Conservation (phyloP, 2,888 invertebrate species). For the Drosophila meridiana region DNA sequence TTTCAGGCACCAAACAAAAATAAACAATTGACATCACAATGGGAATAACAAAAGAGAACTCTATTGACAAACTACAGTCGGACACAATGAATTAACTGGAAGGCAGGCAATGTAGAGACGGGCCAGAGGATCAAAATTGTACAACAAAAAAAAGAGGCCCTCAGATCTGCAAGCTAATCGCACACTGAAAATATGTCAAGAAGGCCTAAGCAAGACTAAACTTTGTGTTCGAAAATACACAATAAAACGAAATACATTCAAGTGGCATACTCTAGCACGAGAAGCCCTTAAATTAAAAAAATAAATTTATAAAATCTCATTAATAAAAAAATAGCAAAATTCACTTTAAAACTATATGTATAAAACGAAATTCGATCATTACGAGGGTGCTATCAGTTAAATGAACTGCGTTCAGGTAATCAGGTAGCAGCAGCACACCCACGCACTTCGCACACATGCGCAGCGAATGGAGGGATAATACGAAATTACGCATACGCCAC, state of each 20-base stretch:
- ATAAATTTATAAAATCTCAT: too few species aligned
- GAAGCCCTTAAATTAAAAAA: neutral
- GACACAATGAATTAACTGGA: neutral
- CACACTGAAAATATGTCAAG: neutral
- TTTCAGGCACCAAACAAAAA: neutral
- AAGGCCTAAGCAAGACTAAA: neutral
- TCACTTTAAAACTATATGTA: neutral
- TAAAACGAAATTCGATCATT: neutral
- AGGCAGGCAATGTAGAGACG: too few species aligned
- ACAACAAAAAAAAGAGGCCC: neutral
- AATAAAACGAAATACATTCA: neutral
- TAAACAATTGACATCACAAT: neutral
- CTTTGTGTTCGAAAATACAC: neutral
- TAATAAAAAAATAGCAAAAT: neutral
- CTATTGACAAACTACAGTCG: neutral
- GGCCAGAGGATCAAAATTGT: neutral
- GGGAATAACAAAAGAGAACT: neutral
- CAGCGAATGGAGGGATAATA: constrained; percentile 15
- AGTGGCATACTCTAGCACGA: neutral
- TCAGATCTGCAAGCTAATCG: neutral
- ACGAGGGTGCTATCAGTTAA: neutral
- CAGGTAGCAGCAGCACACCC: neutral
- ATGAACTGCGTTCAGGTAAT: neutral
- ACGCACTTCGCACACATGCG: neutral
- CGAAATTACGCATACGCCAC: constrained; percentile 50